Evolutionary conservation across 2,888 invertebrate genomes (phyloP).

Genomic region (Euclidia mi): DNA sequence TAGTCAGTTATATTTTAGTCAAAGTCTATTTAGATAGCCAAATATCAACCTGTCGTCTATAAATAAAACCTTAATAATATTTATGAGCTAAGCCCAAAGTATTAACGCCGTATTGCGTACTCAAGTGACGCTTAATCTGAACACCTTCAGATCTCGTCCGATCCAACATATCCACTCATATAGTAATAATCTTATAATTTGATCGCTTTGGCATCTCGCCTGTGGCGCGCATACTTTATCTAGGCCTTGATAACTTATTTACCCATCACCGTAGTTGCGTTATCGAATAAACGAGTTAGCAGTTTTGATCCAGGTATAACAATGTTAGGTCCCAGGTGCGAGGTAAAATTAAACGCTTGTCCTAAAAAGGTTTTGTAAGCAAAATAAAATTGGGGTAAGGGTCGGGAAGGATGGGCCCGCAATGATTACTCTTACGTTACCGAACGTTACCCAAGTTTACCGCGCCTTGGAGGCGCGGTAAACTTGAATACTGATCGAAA

Average conservation of each 20-base stretch:
- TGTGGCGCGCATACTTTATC: slow-evolving; percentile 1
- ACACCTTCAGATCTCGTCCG: too few relatives aligned
- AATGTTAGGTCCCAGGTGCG: slow-evolving; percentile 56
- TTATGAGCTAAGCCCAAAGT: too few relatives aligned
- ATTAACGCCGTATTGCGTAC: too few relatives aligned
- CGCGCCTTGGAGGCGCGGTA: slow-evolving; percentile 24
- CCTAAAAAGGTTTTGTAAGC: slow-evolving; percentile 56
- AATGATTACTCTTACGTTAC: slow-evolving; percentile 46
- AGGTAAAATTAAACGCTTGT: slow-evolving; percentile 55
- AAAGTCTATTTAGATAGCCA: too few relatives aligned
- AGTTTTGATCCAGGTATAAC: slow-evolving; percentile 53
- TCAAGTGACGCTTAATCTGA: too few relatives aligned
- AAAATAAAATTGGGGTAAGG: slow-evolving; percentile 56
- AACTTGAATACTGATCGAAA: slow-evolving; percentile 51
- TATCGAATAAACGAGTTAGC: slow-evolving; percentile 48
- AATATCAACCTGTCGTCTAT: too few relatives aligned
- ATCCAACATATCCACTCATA: too few relatives aligned
- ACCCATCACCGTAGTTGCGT: slow-evolving; percentile 35
- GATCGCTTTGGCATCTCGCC: neutral
- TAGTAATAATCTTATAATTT: neutral
- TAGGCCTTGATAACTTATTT: slow-evolving; percentile 37
- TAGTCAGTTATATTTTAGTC: too few relatives aligned
- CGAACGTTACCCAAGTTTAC: slow-evolving; percentile 32
- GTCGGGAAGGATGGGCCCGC: slow-evolving; percentile 41
- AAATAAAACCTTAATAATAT: too few relatives aligned